Conservation (phyloP, 2,797 vertebrate genomes). For the Labroides dimidiatus region DNA sequence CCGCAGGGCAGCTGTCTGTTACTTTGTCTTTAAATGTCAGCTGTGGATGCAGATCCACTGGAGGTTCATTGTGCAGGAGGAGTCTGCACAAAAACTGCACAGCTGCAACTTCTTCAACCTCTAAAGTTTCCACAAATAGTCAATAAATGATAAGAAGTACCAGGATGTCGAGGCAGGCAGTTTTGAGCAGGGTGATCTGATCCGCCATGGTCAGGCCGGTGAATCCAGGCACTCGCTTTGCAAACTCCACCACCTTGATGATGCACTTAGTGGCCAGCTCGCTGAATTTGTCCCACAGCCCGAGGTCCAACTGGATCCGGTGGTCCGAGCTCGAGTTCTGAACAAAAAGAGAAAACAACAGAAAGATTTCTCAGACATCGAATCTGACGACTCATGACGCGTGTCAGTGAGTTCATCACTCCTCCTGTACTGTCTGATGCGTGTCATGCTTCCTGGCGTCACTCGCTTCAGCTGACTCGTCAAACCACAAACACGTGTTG, state of each 20-base stretch:
- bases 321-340: slow-evolving; percentile 96
- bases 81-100: neutral
- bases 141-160: slow-evolving; percentile 61
- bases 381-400: too few species aligned
- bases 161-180: slow-evolving; percentile 96
- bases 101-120: too few species aligned
- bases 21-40: slow-evolving; percentile 7
- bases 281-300: slow-evolving; percentile 97
- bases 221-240: slow-evolving; percentile 94
- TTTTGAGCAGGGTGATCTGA: slow-evolving; percentile 96
- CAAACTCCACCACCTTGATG: slow-evolving; percentile 98
- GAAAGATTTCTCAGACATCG: neutral
- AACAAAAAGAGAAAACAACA: slow-evolving; percentile 35
- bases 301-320: slow-evolving; percentile 93
- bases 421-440: neutral
- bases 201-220: slow-evolving; percentile 94
- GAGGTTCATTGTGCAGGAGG: too few species aligned
- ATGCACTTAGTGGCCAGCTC: slow-evolving; percentile 98
- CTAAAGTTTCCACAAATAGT: too few species aligned
- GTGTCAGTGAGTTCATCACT: neutral
- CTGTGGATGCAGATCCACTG: neutral
- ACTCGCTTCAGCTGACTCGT: neutral
- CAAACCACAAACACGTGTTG: slow-evolving; percentile 6
- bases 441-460: neutral
- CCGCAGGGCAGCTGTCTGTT: slow-evolving; percentile 5